phyloP scores from a whole-genome alignment of 2,113 vertebrate genomes.

The Alethe diademata region DNA sequence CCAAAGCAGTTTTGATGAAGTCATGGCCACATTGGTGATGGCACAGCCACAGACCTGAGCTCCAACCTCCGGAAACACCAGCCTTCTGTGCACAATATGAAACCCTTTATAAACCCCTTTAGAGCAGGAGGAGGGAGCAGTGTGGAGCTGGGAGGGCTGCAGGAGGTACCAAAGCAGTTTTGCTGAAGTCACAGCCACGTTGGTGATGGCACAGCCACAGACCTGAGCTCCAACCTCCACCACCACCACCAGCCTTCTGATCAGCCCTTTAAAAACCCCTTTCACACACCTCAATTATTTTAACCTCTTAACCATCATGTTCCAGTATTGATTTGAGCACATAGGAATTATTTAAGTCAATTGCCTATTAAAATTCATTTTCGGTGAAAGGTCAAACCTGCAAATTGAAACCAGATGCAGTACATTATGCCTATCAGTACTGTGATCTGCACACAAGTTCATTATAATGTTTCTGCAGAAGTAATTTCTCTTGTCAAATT shows the following conservation, averaged over 20 bases:
- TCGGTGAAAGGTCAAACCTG: conserved; percentile 30
- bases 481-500: conserved; percentile 7
- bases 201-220: not conserved
- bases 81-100: not conserved
- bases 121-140: not conserved
- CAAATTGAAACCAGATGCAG: conserved; percentile 56
- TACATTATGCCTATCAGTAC: conserved; percentile 25
- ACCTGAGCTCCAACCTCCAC: not conserved
- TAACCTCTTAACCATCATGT: conserved; percentile 12
- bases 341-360: conserved; percentile 59
- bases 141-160: not conserved
- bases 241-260: not conserved
- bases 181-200: fast-evolving
- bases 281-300: conserved; percentile 33
- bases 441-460: conserved; percentile 38
- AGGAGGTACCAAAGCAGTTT: not conserved
- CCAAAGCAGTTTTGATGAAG: not conserved
- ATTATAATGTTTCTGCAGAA: conserved; percentile 34
- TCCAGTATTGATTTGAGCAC: conserved; percentile 31
- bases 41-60: not conserved
- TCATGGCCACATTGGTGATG: fast-evolving
- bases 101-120: not conserved
- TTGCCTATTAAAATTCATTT: conserved; percentile 67
- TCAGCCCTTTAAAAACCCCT: not conserved
- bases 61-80: fast-evolving